These are phyloP conservation scores for Gortyna flavago DNA, from an alignment of 2,888 invertebrate species.

Conservation along the genomic window DNA sequence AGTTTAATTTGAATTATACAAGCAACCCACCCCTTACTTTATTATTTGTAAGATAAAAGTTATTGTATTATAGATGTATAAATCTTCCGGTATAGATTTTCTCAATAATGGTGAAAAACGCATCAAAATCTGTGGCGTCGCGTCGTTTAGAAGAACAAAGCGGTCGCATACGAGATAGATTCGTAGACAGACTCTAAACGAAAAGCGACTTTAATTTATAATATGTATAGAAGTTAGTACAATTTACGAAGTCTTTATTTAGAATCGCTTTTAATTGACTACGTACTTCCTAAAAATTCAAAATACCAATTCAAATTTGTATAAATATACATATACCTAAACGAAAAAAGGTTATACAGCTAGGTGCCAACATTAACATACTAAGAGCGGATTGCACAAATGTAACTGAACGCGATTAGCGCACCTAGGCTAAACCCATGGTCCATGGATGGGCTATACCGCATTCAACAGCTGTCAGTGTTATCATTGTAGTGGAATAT, in stretches of 20 bases:
- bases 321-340: not conserved
- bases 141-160: not conserved
- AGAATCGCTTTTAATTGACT: not conserved
- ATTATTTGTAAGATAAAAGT: not conserved
- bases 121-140: not conserved
- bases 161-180: too few relatives aligned
- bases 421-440: too few relatives aligned
- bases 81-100: not conserved
- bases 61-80: not conserved
- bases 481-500: too few relatives aligned
- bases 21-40: not conserved
- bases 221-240: not conserved
- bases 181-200: too few relatives aligned
- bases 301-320: not conserved
- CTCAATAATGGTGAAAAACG: not conserved
- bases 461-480: not conserved
- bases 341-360: not conserved
- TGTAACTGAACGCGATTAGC: not conserved
- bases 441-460: too few relatives aligned
- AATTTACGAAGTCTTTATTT: not conserved
- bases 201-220: too few relatives aligned
- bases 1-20: not conserved
- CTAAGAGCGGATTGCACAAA: not conserved
- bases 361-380: not conserved
- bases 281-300: not conserved